Conservation (phyloP, 1,140 invertebrate species). For the Drosophila azteca region DNA sequence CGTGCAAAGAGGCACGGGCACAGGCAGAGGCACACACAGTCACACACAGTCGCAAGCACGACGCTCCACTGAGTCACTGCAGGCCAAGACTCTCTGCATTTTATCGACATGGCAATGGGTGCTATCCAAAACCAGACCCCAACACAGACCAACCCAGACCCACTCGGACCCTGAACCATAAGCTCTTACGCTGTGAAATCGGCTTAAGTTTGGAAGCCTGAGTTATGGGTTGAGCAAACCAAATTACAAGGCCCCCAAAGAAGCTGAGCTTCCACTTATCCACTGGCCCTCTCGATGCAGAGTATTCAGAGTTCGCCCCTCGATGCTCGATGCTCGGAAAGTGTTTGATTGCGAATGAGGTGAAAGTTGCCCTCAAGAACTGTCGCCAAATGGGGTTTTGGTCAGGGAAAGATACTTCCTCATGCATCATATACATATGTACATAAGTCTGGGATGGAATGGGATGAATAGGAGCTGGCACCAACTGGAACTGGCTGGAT, state of each 20-base stretch:
- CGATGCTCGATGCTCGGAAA: no score
- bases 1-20: slow-evolving; percentile 37
- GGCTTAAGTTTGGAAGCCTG: slow-evolving; percentile 42
- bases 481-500: not conserved
- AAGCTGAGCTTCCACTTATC: slow-evolving; percentile 1
- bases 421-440: no score
- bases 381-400: slow-evolving; percentile 10
- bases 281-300: no score
- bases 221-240: slow-evolving; percentile 28
- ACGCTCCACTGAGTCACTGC: slow-evolving; percentile 43
- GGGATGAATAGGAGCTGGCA: no score
- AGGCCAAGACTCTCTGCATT: slow-evolving; percentile 41
- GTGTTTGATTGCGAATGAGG: slow-evolving; percentile 26
- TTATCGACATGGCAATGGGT: slow-evolving; percentile 29
- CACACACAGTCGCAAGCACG: no score
- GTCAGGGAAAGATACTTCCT: no score
- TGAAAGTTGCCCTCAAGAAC: slow-evolving; percentile 43
- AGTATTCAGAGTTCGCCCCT: no score
- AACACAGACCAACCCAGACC: not conserved
- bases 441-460: no score
- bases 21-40: slow-evolving; percentile 28
- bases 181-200: slow-evolving; percentile 37
- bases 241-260: slow-evolving; percentile 5
- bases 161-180: slow-evolving; percentile 32
- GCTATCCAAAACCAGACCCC: slow-evolving; percentile 1